Evolutionary conservation across 1,140 invertebrate species (phyloP), one percentile per base, ranked within the genome.

Genomic region (Eubasilissa regina): DNA sequence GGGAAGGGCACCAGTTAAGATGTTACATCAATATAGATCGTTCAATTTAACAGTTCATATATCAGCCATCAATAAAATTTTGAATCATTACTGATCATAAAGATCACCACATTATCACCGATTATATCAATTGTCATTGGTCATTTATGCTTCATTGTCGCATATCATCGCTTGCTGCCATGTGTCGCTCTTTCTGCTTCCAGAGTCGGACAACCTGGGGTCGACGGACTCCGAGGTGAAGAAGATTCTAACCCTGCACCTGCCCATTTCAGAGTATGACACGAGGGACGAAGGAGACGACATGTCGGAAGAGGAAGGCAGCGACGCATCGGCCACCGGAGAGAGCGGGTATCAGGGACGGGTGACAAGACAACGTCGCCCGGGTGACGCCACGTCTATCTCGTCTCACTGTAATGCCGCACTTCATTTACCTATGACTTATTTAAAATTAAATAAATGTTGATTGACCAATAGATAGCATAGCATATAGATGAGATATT

Each of bases 231-330:
- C 94, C 86, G 94, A 95, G 90, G 94, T 95, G 89, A 95, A 94
- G 93, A 94, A 95, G 92, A 95, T 95, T 92, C 87, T 95, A 92
- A 94, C 94, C 85, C 93, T 95, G 87, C 94, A 95, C 92, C 93
- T 95, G 91, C 94, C 94, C 89, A 95, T 95, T 93, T 94, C 94
- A 92, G 94, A 95, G 89, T 95, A 95, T 90, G 94, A 95, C 87
- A 94, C 94, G 78, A 91, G 89, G 81, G 88, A 89, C 84, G 82
- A 83, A 56, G 81, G 79, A 0, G 81, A 83, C 66, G 81, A 83
- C 89, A 94, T 94, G 91, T 93, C 92, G 88, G 92, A 94, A 87
- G 93, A 93, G 88, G 92, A 94, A 87, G 93, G 93, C 87, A 83
- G 81, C 58, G 89, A 89, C 75, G 92, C 92, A 84, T 93, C 94